A percentile compares a stretch with the other conserved stretches of the same genome.
These are phyloP conservation scores for Acomys russatus DNA, from an alignment of 2,797 vertebrate genomes.

Conservation along the genomic window DNA sequence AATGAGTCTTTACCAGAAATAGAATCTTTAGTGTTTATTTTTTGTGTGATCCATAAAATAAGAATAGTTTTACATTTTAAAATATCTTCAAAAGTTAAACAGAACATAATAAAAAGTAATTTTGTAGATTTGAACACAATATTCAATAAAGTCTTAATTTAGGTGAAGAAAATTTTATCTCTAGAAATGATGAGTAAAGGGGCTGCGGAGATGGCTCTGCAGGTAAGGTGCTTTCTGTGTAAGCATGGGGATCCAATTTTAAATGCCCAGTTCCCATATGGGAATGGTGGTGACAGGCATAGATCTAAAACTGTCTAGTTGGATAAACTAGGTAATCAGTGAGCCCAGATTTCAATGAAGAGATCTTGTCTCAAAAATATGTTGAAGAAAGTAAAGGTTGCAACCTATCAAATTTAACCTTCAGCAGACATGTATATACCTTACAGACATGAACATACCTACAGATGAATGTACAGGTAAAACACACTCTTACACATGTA, in stretches of 20 bases:
- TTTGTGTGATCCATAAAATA: not conserved
- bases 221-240: not conserved
- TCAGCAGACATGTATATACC: not conserved
- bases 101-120: not conserved
- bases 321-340: not conserved
- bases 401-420: not conserved
- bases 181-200: not conserved
- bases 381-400: not conserved
- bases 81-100: not conserved
- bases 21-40: not conserved
- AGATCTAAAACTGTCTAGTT: not conserved
- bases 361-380: not conserved
- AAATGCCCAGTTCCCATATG: not conserved
- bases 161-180: not conserved
- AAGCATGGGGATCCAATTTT: not conserved
- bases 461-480: not conserved
- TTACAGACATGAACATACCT: not conserved
- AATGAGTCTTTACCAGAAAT: not conserved
- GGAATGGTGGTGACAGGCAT: not conserved
- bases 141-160: not conserved
- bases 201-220: not conserved
- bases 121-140: not conserved
- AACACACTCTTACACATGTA: not conserved
- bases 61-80: not conserved
- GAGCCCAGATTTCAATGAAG: not conserved